A percentile compares a stretch with the other conserved stretches of the same genome.
phyloP scores from a whole-genome alignment of 2,797 vertebrate species.

The Liasis olivaceus region DNA sequence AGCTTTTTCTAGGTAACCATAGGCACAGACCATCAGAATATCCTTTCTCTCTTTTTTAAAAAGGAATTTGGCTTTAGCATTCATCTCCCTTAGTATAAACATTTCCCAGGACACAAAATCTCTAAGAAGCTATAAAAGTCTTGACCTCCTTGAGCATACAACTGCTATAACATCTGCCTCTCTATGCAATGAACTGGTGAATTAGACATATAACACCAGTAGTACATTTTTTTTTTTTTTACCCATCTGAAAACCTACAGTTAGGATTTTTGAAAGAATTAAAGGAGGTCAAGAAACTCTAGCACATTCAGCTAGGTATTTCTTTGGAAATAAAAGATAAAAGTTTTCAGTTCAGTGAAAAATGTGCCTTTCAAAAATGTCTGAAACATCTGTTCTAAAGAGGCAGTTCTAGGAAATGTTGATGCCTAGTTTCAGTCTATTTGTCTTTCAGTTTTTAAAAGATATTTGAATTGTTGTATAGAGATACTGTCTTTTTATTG shows the following conservation, averaged over 20 bases:
- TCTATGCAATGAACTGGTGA: background rate
- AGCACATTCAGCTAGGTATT: background rate
- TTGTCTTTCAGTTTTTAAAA: background rate
- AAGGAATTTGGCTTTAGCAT: background rate
- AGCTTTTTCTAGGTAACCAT: conserved; percentile 2
- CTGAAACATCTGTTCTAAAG: background rate
- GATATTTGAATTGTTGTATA: background rate
- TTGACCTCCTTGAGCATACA: background rate
- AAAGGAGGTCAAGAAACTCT: background rate
- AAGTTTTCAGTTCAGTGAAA: background rate
- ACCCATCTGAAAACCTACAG: background rate
- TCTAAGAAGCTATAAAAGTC: background rate
- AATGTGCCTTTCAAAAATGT: background rate
- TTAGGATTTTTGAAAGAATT: background rate
- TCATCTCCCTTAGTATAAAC: background rate
- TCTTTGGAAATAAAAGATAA: background rate
- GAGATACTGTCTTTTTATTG: background rate
- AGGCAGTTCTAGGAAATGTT: background rate
- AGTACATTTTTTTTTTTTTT: background rate
- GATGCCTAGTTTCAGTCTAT: background rate
- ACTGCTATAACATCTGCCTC: background rate
- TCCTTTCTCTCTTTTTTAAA: background rate
- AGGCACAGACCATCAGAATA: background rate
- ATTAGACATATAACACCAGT: background rate
- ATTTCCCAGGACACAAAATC: conserved; percentile 5